Percentiles rank a stretch among this genome's conserved stretches.
phyloP scores from a whole-genome alignment of 2,888 invertebrate species.

The Argyra leucocephala region DNA sequence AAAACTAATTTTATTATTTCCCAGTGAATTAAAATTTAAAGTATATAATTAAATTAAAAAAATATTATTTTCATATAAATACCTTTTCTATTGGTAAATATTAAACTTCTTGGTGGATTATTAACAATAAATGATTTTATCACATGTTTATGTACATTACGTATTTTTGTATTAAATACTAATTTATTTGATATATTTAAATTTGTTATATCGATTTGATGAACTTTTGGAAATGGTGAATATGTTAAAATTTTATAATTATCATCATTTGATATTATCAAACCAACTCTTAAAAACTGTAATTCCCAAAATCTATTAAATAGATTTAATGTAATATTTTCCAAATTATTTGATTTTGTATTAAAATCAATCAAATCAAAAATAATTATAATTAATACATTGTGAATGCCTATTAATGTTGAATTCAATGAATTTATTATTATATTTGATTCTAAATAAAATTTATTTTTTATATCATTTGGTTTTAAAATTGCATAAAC shows the following conservation, averaged over 20 bases:
- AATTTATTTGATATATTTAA: not conserved
- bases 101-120: not conserved
- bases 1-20: no score
- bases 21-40: no score
- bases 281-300: not conserved
- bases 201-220: not conserved
- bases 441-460: not conserved
- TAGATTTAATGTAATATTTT: not conserved
- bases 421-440: not conserved
- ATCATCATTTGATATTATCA: not conserved
- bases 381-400: not conserved
- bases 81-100: not conserved
- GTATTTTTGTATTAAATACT: not conserved
- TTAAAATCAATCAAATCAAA: not conserved
- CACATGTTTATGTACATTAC: not conserved
- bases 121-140: not conserved
- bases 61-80: not conserved
- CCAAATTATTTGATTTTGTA: not conserved
- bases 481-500: constrained; percentile 8
- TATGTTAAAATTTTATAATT: not conserved
- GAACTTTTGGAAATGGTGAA: not conserved
- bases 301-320: not conserved
- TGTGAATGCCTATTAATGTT: not conserved
- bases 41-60: no score
- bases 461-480: not conserved